A percentile compares a stretch with the other conserved stretches of the same genome.
Conservation (phyloP, 2,113 vertebrate genomes). For the Pangasianodon hypophthalmus region DNA sequence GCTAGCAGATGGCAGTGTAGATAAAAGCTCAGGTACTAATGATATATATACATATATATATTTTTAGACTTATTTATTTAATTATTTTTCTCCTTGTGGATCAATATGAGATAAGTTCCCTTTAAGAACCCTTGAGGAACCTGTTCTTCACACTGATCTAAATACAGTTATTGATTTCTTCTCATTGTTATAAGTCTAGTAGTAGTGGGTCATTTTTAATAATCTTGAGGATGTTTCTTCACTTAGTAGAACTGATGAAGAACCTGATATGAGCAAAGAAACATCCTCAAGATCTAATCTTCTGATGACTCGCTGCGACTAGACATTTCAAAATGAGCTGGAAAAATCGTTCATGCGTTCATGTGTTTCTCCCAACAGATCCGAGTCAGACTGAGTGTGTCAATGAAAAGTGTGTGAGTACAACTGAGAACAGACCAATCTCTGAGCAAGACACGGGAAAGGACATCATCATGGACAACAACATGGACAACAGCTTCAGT, state of each 20-base stretch:
- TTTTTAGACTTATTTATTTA: background rate
- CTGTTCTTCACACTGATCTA: background rate
- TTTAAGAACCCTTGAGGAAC: background rate
- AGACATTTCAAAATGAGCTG: background rate
- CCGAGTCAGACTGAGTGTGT: background rate
- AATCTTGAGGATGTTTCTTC: background rate
- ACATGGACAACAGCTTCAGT: background rate
- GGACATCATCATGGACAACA: background rate
- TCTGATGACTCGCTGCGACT: background rate
- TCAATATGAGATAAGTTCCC: background rate
- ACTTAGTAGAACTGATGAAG: background rate
- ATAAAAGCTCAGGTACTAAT: conserved; percentile 67
- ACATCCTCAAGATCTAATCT: background rate
- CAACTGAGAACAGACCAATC: conserved; percentile 9
- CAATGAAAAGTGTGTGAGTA: background rate
- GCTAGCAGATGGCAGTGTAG: conserved; percentile 55
- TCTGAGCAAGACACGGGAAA: background rate
- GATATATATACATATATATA: background rate
- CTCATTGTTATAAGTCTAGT: background rate
- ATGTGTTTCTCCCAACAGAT: conserved; percentile 39
- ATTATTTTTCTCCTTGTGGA: background rate
- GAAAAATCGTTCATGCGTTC: background rate
- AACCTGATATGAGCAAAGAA: background rate
- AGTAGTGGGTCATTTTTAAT: background rate
- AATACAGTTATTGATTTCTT: background rate